Evolutionary conservation across 2,888 invertebrate species (phyloP).

Genomic region (Drosophila anomelani): DNA sequence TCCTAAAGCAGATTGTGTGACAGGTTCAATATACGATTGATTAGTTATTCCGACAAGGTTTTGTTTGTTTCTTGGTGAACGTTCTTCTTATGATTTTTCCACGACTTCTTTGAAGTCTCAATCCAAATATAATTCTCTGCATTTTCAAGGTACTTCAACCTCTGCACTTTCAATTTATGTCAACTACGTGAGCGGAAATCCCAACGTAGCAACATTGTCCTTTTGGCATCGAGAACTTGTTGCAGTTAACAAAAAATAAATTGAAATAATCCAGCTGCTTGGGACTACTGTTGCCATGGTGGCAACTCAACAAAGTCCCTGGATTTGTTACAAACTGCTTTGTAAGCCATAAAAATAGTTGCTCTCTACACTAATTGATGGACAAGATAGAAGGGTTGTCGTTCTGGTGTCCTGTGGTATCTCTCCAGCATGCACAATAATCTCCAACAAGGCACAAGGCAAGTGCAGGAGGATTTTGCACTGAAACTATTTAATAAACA

Average conservation of each 20-base stretch:
- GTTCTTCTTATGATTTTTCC: not conserved
- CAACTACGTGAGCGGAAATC: constrained; percentile 41
- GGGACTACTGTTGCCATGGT: constrained; percentile 19
- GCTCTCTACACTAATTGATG: constrained; percentile 47
- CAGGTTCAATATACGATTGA: constrained; percentile 12
- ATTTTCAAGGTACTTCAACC: constrained; percentile 19
- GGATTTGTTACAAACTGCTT: constrained; percentile 43
- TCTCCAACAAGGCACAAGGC: constrained; percentile 28
- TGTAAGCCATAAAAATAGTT: constrained; percentile 53
- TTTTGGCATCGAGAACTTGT: not conserved
- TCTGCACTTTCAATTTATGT: constrained; percentile 36
- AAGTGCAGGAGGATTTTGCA: constrained; percentile 37
- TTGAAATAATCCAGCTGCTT: constrained; percentile 25
- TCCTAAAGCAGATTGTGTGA: not conserved
- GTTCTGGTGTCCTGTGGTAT: constrained; percentile 7
- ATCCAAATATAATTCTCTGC: constrained; percentile 4
- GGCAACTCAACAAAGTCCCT: constrained; percentile 43
- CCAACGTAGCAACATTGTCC: constrained; percentile 10
- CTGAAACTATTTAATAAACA: constrained; percentile 39
- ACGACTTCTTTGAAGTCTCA: not conserved
- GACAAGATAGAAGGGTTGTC: constrained; percentile 46
- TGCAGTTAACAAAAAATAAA: constrained; percentile 33
- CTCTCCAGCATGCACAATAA: constrained; percentile 24
- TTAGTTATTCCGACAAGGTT: constrained; percentile 13
- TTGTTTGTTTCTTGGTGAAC: not conserved